Conservation (phyloP, 2,888 invertebrate species). For the Ichneumon xanthorius region DNA sequence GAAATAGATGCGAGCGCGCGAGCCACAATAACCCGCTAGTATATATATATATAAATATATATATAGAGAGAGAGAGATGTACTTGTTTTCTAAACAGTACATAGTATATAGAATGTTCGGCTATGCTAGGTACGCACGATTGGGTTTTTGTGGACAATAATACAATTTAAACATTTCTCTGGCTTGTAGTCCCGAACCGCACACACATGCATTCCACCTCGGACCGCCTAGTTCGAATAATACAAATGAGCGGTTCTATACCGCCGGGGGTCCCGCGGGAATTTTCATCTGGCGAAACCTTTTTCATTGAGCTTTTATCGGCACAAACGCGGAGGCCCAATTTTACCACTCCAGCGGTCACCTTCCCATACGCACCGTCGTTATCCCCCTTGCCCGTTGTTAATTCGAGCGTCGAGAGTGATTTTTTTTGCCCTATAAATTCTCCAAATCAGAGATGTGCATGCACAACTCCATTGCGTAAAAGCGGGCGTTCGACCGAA, state of each 20-base stretch:
- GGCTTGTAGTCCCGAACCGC: no score
- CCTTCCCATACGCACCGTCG: neutral
- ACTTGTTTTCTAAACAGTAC: neutral
- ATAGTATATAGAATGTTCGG: neutral
- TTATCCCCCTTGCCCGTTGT: slow-evolving; percentile 22
- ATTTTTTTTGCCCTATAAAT: slow-evolving; percentile 46
- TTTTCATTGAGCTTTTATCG: slow-evolving; percentile 33
- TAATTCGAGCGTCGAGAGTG: slow-evolving; percentile 46
- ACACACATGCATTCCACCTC: neutral
- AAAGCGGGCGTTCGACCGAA: slow-evolving; percentile 9
- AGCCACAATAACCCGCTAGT: no score
- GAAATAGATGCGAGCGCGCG: no score
- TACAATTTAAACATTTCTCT: no score
- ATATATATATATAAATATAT: no score
- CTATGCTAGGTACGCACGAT: neutral
- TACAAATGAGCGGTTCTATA: slow-evolving; percentile 3
- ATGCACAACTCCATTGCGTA: slow-evolving; percentile 24
- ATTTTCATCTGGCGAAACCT: slow-evolving; percentile 39
- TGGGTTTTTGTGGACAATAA: slow-evolving; percentile 30
- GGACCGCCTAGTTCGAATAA: neutral
- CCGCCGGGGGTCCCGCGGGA: slow-evolving; percentile 8
- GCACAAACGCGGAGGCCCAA: slow-evolving; percentile 1
- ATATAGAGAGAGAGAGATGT: no score
- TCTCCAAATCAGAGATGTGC: slow-evolving; percentile 62
- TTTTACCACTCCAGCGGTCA: slow-evolving; percentile 9